These are phyloP conservation scores for Arion vulgaris DNA, from an alignment of 1,140 invertebrate genomes.

Conservation along the genomic window DNA sequence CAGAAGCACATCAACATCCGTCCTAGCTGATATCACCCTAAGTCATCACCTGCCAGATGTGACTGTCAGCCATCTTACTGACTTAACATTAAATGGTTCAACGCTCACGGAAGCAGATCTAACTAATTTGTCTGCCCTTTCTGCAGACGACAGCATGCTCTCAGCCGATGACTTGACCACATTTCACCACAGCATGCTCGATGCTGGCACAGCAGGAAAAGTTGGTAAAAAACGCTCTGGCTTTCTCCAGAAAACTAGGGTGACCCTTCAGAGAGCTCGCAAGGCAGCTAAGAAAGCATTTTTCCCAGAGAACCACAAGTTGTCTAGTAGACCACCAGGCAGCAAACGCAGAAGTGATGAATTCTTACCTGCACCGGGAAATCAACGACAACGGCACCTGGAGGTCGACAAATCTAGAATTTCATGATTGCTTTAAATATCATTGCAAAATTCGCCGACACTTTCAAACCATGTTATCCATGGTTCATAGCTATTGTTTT, in stretches of 20 bases:
- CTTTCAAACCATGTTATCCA: no score
- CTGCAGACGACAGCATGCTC: constrained; percentile 24
- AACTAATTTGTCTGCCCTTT: constrained; percentile 20
- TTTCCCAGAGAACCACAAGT: constrained; percentile 45
- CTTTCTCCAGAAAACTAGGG: constrained; percentile 42
- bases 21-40: constrained; percentile 8
- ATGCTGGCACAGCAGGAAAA: constrained; percentile 9
- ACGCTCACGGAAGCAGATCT: neutral
- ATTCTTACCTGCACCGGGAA: constrained; percentile 21
- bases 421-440: neutral
- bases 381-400: constrained; percentile 6
- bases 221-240: constrained; percentile 20
- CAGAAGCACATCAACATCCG: constrained; percentile 23
- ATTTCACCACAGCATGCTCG: constrained; percentile 34
- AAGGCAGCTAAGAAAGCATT: constrained; percentile 46
- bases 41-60: constrained; percentile 28
- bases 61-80: constrained; percentile 31
- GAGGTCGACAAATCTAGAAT: neutral
- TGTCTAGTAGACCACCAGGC: constrained; percentile 31
- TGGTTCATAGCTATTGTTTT: no score
- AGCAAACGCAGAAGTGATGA: constrained; percentile 42
- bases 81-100: constrained; percentile 18
- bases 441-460: no score
- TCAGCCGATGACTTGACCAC: constrained; percentile 1
- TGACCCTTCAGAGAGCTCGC: constrained; percentile 40